Percentiles rank a stretch among this genome's conserved stretches.
phyloP scores from a whole-genome alignment of 2,888 invertebrate species.

The Serripes groenlandicus region DNA sequence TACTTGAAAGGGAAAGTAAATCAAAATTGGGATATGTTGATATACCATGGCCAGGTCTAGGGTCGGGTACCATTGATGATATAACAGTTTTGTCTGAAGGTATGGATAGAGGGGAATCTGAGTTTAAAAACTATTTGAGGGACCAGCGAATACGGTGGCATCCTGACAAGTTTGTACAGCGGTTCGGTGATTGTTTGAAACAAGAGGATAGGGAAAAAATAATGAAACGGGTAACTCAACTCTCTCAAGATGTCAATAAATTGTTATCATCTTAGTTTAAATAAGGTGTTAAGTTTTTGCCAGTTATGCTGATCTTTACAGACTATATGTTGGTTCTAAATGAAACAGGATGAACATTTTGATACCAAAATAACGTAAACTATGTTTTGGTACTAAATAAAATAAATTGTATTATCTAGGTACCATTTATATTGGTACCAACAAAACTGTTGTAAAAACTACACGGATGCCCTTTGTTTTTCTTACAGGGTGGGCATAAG shows the following conservation, averaged over 20 bases:
- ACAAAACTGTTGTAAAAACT: too few species aligned
- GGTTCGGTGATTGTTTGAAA: conserved; percentile 74
- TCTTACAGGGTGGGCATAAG: too few species aligned
- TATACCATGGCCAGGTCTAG: conserved; percentile 81
- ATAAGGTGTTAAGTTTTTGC: background rate
- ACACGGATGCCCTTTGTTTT: too few species aligned
- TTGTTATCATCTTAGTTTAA: conserved; percentile 24
- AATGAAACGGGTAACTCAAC: conserved; percentile 78
- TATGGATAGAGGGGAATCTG: conserved; percentile 60
- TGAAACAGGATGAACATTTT: too few species aligned
- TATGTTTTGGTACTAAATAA: too few species aligned
- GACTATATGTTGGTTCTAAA: too few species aligned
- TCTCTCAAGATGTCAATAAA: conserved; percentile 82
- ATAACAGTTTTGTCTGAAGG: conserved; percentile 77
- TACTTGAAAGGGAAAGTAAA: conserved; percentile 52
- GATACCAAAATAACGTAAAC: too few species aligned
- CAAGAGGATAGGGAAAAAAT: conserved; percentile 73
- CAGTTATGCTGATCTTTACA: too few species aligned
- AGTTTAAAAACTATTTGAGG: conserved; percentile 77
- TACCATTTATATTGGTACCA: too few species aligned
- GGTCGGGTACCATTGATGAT: conserved; percentile 55
- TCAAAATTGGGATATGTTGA: conserved; percentile 70
- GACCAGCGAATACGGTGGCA: conserved; percentile 84
- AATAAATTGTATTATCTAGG: too few species aligned
- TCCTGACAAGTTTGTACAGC: conserved; percentile 84